phyloP scores from a whole-genome alignment of 2,797 vertebrate species.

The Chaetophractus vellerosus region DNA sequence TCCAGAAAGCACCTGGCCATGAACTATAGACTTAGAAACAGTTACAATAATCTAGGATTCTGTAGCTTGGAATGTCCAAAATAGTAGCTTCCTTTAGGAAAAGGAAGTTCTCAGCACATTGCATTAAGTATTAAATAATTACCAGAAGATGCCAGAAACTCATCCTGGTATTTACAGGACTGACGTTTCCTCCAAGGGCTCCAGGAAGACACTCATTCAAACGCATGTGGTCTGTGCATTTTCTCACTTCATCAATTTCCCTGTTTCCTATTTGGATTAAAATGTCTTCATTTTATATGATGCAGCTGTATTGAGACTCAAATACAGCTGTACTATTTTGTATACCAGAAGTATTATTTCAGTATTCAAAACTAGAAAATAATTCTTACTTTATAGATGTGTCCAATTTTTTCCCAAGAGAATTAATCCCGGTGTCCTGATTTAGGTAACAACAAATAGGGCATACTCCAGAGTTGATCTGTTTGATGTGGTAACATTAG shows the following conservation, averaged over 20 bases:
- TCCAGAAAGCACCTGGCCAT: background rate
- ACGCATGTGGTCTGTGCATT: background rate
- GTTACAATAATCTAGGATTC: background rate
- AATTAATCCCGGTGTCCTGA: slow-evolving; percentile 1
- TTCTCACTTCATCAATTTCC: slow-evolving; percentile 67
- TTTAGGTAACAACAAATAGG: background rate
- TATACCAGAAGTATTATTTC: slow-evolving; percentile 45
- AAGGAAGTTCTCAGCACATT: slow-evolving; percentile 21
- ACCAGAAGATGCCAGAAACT: slow-evolving; percentile 36
- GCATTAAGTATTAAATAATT: slow-evolving; percentile 38
- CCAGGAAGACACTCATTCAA: background rate
- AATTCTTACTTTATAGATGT: slow-evolving; percentile 37
- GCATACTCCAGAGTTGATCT: background rate
- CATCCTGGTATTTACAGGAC: slow-evolving; percentile 22
- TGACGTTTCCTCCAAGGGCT: background rate
- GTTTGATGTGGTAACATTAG: background rate
- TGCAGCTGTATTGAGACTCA: slow-evolving; percentile 67
- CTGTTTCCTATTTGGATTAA: slow-evolving; percentile 59
- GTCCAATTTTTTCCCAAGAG: background rate
- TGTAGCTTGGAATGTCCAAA: slow-evolving; percentile 16
- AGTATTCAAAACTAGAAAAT: slow-evolving; percentile 57
- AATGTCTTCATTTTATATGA: slow-evolving; percentile 65
- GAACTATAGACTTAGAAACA: background rate
- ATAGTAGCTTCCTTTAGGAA: slow-evolving; percentile 54
- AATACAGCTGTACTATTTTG: slow-evolving; percentile 45